These are phyloP conservation scores for Glareola pratincola DNA, from an alignment of 2,113 vertebrate species.

Conservation along the genomic window DNA sequence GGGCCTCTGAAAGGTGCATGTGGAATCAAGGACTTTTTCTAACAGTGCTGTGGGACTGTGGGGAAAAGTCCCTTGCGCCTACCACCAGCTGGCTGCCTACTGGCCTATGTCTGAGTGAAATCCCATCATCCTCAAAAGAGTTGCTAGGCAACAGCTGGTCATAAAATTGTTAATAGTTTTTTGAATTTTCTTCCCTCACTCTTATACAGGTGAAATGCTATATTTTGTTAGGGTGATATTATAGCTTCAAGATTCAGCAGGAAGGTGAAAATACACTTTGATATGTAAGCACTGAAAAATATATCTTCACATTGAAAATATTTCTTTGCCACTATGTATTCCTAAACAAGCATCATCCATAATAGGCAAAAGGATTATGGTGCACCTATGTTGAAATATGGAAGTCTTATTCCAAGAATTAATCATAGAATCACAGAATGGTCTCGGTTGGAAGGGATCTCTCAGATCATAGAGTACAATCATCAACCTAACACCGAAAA, in stretches of 20 bases:
- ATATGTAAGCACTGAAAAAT: not conserved
- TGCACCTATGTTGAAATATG: not conserved
- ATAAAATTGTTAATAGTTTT: not conserved
- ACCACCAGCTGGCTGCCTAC: not conserved
- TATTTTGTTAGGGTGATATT: not conserved
- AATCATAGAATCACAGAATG: not conserved
- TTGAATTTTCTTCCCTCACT: not conserved
- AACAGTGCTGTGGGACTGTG: fast-evolving
- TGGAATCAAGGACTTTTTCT: not conserved
- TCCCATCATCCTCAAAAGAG: not conserved
- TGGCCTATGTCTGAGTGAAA: not conserved
- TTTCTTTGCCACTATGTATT: not conserved
- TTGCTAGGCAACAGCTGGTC: not conserved
- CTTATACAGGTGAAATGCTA: not conserved
- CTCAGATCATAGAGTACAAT: not conserved
- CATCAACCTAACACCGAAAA: not conserved
- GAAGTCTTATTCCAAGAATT: not conserved
- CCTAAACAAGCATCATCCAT: not conserved
- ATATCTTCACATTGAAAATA: not conserved
- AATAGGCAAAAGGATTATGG: not conserved
- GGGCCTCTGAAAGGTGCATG: not conserved
- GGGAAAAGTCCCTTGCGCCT: not conserved
- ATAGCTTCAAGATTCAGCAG: not conserved
- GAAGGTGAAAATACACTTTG: not conserved
- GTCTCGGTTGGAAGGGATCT: not conserved